Conservation (phyloP, 2,888 invertebrate genomes). For the Hydroisotoma schaefferi region DNA sequence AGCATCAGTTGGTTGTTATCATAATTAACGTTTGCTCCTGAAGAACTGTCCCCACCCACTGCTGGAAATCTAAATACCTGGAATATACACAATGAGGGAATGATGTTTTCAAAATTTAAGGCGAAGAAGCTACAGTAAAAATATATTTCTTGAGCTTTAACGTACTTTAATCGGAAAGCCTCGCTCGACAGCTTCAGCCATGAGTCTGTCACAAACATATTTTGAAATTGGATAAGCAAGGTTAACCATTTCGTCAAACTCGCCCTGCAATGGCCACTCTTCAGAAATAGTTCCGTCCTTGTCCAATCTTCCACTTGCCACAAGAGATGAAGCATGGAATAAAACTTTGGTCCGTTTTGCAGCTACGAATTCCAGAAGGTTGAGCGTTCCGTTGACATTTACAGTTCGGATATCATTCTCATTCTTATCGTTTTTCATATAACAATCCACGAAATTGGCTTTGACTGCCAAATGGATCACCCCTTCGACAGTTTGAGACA, state of each 20-base stretch:
- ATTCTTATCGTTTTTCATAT: constrained; percentile 21
- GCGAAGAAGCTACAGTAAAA: no score
- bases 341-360: constrained; percentile 19
- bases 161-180: constrained; percentile 35
- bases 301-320: constrained; percentile 7
- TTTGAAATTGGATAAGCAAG: constrained; percentile 31
- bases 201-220: constrained; percentile 32
- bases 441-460: constrained; percentile 31
- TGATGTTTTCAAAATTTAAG: no score
- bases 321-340: constrained; percentile 26
- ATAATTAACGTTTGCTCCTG: constrained; percentile 22
- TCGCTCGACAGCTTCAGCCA: constrained; percentile 20
- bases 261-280: constrained; percentile 18
- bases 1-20: constrained; percentile 32
- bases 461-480: constrained; percentile 33
- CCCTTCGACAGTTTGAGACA: constrained; percentile 24
- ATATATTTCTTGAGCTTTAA: no score
- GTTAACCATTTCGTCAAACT: constrained; percentile 18
- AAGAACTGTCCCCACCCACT: constrained; percentile 22
- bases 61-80: constrained; percentile 19
- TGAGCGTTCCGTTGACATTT: constrained; percentile 24
- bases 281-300: constrained; percentile 19
- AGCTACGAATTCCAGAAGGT: constrained; percentile 23
- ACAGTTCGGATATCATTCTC: constrained; percentile 12
- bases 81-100: no score